Evolutionary conservation across 2,113 vertebrate genomes (phyloP), one percentile per base, ranked within the genome.

Genomic region (Mastomys natalensis): DNA sequence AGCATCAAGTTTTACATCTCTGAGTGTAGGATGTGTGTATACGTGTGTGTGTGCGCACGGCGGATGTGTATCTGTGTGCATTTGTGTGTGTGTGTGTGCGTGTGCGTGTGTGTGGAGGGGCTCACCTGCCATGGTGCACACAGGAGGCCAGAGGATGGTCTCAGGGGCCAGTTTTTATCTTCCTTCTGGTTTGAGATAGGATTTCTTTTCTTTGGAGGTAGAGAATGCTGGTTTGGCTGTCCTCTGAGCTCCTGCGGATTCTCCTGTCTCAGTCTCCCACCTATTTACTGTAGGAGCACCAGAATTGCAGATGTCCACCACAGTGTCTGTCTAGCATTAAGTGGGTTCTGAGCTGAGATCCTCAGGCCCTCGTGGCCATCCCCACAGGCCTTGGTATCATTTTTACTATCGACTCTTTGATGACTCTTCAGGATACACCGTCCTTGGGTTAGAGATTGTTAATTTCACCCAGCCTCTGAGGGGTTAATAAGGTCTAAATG

Each of bases 41-140:
- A 19, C 0, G 1, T 64, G 58, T 10, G 7, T 64, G 60, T 10
- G 7, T 31, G 58, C 31, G 6, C 24, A 1, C 6, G n/a, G n/a
- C 4, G 7, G 24, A 43, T 64, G 81, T 40, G 22, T 86, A 15
- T 64, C 12, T 29, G 34, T 34, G 29, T 22, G 10, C 17, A 7
- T 22, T 1, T 2, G 5, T 48, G 62, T 37, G 8, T 21, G 26
- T 34, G 60, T 58, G 55, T 58, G 55, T 48, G 62, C 24, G 8
- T 21, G 26, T 34, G 60, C 19, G 55, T 58, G 55, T 58, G 13
- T 2, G 4, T 21, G 60, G 9, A 66, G 62, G 43, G 55, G 12
- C 55, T 60, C 22, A 2, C 55, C 13, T 43, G 53, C 55, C 55
- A 43, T 40, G 55, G 51, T 62, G 7, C 55, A 84, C n/a, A 43